Conservation (phyloP, 2,113 vertebrate species). For the Mormyrus lacerda region DNA sequence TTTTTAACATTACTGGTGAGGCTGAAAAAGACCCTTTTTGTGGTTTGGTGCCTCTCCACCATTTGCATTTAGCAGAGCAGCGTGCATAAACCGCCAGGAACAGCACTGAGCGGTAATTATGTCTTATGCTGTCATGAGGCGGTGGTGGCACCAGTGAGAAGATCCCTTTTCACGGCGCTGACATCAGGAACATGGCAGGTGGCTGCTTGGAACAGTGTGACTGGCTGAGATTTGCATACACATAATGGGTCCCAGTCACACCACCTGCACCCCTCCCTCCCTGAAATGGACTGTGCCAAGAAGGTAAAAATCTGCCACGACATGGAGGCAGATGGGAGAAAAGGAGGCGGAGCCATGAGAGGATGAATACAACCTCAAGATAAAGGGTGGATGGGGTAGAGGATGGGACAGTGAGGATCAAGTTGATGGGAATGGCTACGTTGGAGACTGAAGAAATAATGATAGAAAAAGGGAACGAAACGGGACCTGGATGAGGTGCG, state of each 20-base stretch:
- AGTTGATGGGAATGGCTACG: neutral
- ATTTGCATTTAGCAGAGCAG: neutral
- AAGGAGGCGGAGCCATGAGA: neutral
- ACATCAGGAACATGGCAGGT: neutral
- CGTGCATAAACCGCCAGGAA: neutral
- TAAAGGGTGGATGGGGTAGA: neutral
- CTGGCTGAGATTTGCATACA: neutral
- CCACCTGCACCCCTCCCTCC: neutral
- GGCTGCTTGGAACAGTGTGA: neutral
- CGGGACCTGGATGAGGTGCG: neutral
- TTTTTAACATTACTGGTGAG: neutral
- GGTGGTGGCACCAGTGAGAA: neutral
- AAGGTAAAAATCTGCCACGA: neutral
- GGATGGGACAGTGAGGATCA: neutral
- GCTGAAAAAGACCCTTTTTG: neutral
- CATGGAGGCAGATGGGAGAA: neutral
- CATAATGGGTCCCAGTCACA: neutral
- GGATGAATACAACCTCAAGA: neutral
- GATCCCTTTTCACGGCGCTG: neutral
- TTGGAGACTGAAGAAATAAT: neutral
- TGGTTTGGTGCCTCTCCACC: neutral
- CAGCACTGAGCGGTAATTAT: neutral
- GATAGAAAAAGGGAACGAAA: neutral
- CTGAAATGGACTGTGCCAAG: neutral
- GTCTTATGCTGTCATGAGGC: neutral